Conservation (phyloP, 2,113 vertebrate genomes). For the Nettapus auritus region DNA sequence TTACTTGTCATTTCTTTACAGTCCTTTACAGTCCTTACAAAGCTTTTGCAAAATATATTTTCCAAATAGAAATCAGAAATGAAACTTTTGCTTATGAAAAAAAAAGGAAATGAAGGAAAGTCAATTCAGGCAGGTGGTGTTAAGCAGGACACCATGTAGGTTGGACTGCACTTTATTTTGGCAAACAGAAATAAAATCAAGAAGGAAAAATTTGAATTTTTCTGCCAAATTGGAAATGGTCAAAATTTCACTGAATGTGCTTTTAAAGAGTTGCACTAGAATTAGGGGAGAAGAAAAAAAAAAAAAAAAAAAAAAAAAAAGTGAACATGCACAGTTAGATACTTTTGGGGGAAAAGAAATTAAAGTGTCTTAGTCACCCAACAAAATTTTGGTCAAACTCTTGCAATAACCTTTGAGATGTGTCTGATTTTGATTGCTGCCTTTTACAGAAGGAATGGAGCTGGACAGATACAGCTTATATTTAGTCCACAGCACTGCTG, state of each 20-base stretch:
- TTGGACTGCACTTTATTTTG: neutral
- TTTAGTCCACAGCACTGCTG: neutral
- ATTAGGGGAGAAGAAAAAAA: neutral
- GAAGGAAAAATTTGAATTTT: neutral
- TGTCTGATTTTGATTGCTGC: conserved; percentile 7
- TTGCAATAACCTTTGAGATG: neutral
- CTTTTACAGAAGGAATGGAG: neutral
- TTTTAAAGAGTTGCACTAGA: neutral
- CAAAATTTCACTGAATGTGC: neutral
- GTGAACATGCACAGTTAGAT: neutral
- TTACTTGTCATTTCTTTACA: neutral
- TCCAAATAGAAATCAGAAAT: neutral
- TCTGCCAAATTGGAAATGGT: neutral
- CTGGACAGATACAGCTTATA: neutral
- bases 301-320: too few species aligned
- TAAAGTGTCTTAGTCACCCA: neutral
- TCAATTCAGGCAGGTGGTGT: neutral
- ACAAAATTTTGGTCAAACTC: neutral
- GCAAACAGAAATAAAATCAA: neutral
- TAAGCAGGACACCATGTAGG: neutral
- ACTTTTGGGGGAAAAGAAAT: neutral
- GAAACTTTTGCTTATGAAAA: neutral
- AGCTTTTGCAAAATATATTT: neutral
- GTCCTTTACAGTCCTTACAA: neutral
- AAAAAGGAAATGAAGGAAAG: neutral